phyloP scores from a whole-genome alignment of 2,797 vertebrate genomes.

The Valencia hispanica region DNA sequence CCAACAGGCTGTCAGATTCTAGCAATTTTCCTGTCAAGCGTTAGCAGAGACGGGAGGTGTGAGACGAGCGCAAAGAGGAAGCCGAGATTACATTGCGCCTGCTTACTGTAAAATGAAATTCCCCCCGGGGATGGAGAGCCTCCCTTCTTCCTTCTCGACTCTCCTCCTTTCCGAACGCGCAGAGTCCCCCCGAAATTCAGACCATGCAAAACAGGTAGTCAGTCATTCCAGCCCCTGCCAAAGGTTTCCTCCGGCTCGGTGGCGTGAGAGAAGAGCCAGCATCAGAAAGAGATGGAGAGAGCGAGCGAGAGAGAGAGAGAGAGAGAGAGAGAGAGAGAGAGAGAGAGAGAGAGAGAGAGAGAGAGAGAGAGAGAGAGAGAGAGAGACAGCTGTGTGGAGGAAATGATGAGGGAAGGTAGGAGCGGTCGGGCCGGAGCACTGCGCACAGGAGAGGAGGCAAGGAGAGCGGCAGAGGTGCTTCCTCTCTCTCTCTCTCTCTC shows the following conservation, averaged over 20 bases:
- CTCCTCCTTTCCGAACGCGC: constrained; percentile 68
- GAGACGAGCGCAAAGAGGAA: constrained; percentile 52
- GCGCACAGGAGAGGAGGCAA: constrained; percentile 76
- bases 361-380: constrained; percentile 48
- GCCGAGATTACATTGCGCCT: constrained; percentile 81
- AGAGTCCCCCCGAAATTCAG: constrained; percentile 72
- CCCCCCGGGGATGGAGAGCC: constrained; percentile 71
- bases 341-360: constrained; percentile 51
- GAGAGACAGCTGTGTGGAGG: constrained; percentile 64
- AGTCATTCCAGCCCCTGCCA: constrained; percentile 69
- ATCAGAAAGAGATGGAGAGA: constrained; percentile 52
- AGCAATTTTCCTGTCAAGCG: constrained; percentile 22
- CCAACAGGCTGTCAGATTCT: constrained; percentile 43
- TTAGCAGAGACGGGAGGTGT: constrained; percentile 45
- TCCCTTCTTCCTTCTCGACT: constrained; percentile 67
- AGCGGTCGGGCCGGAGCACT: constrained; percentile 75
- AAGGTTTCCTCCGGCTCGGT: constrained; percentile 56
- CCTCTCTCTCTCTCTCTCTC: constrained; percentile 58
- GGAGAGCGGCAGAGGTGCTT: constrained; percentile 61
- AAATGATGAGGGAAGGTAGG: constrained; percentile 71
- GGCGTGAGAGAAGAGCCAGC: constrained; percentile 54
- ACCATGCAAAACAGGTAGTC: constrained; percentile 65
- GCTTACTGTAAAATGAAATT: constrained; percentile 82
- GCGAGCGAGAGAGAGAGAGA: constrained; percentile 14
- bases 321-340: constrained; percentile 48